These are phyloP conservation scores for Plebejus anna DNA, from an alignment of 2,888 invertebrate species.

Conservation along the genomic window DNA sequence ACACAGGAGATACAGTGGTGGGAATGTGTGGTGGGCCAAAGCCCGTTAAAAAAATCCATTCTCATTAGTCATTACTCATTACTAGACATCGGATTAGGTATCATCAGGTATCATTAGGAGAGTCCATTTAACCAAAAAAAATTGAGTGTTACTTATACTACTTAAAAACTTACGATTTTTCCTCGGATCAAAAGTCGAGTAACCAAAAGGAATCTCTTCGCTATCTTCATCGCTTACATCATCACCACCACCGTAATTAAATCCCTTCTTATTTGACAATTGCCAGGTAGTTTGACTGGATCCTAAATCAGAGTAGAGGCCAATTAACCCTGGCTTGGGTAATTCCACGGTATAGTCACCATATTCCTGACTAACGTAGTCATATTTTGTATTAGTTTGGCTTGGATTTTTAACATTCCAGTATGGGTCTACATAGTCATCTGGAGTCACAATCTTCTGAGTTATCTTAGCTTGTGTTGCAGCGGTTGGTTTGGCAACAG, in stretches of 20 bases:
- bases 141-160: not conserved
- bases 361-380: slow-evolving; percentile 50
- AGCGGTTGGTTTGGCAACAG: slow-evolving; percentile 42
- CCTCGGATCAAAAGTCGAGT: slow-evolving; percentile 65
- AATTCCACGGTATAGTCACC: slow-evolving; percentile 60
- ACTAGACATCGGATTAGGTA: too few relatives aligned
- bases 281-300: slow-evolving; percentile 48
- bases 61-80: too few relatives aligned
- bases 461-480: slow-evolving; percentile 39
- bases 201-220: slow-evolving; percentile 52
- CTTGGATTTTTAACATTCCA: slow-evolving; percentile 54
- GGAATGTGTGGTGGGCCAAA: too few relatives aligned
- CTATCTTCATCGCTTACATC: slow-evolving; percentile 49
- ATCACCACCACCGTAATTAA: slow-evolving; percentile 42
- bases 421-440: slow-evolving; percentile 62
- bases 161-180: slow-evolving; percentile 43
- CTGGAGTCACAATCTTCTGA: slow-evolving; percentile 49
- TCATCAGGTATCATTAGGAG: too few relatives aligned
- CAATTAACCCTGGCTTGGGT: slow-evolving; percentile 63
- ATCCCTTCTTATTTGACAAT: slow-evolving; percentile 42
- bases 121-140: too few relatives aligned
- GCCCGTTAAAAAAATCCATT: too few relatives aligned
- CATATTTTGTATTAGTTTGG: slow-evolving; percentile 42
- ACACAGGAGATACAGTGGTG: too few relatives aligned
- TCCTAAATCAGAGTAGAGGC: slow-evolving; percentile 60